These are phyloP conservation scores for Himalopsyche anomala DNA, from an alignment of 2,888 invertebrate genomes.

Conservation along the genomic window DNA sequence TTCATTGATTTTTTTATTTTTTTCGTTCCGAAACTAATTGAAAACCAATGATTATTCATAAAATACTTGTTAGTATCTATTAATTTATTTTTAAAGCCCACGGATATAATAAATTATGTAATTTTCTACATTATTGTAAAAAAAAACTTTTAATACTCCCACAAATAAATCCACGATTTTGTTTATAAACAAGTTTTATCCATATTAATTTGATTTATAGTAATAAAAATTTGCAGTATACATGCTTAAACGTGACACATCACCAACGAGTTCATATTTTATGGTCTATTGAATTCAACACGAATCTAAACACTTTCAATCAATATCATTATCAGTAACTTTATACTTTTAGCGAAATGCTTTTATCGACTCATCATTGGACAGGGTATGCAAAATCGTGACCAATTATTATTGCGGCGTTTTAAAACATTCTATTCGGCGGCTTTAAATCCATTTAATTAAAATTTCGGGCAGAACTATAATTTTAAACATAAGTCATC, in stretches of 20 bases:
- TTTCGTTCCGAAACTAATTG: too few species aligned
- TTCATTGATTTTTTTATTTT: too few species aligned
- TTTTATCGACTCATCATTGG: conserved; percentile 34
- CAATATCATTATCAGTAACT: conserved; percentile 35
- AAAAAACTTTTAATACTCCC: too few species aligned
- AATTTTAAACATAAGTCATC: background rate
- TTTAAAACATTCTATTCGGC: background rate
- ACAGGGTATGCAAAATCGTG: conserved; percentile 4
- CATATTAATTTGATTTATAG: too few species aligned
- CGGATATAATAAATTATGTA: too few species aligned
- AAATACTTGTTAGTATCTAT: too few species aligned
- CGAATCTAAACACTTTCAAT: conserved; percentile 34
- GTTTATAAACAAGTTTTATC: too few species aligned
- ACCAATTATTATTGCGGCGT: background rate
- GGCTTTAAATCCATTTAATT: conserved; percentile 10
- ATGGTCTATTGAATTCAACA: conserved; percentile 12
- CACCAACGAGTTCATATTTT: background rate
- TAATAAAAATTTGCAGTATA: background rate
- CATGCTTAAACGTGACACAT: background rate
- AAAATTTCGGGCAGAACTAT: background rate
- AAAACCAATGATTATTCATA: too few species aligned
- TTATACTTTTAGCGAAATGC: conserved; percentile 7
- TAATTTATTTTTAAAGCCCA: too few species aligned
- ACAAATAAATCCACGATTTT: too few species aligned
- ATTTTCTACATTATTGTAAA: too few species aligned